Evolutionary conservation across 1,140 invertebrate species (phyloP).

Genomic region (Ceratina japonica): DNA sequence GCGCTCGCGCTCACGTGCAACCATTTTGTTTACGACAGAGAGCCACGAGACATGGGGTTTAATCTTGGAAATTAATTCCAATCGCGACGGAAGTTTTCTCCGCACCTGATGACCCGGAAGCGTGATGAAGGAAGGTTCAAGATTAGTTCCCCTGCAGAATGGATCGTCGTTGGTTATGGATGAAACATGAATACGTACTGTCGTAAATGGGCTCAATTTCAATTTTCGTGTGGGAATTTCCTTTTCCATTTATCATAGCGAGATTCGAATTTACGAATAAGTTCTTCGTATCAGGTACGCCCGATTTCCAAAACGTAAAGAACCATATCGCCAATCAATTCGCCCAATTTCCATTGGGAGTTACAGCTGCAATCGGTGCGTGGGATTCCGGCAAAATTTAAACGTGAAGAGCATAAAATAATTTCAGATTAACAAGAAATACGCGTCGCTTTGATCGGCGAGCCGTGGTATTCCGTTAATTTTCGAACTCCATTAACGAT

Average conservation of each 20-base stretch:
- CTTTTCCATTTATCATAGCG: too few relatives aligned
- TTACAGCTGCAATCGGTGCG: background rate
- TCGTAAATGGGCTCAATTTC: too few relatives aligned
- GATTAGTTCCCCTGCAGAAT: background rate
- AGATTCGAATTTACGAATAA: too few relatives aligned
- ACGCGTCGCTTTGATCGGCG: background rate
- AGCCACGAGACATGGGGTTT: background rate
- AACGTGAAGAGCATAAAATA: background rate
- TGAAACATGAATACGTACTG: background rate
- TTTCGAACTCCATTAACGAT: slow-evolving; percentile 11
- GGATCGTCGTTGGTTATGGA: background rate
- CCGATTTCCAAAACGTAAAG: background rate
- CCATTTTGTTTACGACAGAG: slow-evolving; percentile 11
- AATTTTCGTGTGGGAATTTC: background rate
- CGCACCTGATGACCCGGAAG: background rate
- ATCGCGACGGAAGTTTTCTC: slow-evolving; percentile 9
- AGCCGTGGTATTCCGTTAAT: slow-evolving; percentile 11
- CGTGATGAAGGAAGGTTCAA: background rate
- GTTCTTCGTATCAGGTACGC: background rate
- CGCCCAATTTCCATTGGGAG: background rate
- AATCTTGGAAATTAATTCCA: slow-evolving; percentile 32
- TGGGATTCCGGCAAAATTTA: background rate
- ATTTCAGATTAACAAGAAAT: background rate
- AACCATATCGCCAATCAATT: background rate
- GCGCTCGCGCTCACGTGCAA: background rate